phyloP scores from a whole-genome alignment of 1,140 invertebrate species.

The Drosophila prosaltans region DNA sequence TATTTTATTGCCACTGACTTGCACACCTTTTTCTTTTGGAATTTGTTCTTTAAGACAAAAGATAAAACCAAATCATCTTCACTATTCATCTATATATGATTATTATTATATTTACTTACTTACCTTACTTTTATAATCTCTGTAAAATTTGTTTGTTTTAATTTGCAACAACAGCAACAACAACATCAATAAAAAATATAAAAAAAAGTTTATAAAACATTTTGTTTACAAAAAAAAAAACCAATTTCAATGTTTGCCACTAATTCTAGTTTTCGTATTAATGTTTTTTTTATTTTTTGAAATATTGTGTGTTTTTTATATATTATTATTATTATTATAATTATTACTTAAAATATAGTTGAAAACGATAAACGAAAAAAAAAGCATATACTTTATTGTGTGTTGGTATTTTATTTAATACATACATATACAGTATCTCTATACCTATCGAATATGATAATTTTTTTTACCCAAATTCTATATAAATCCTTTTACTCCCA shows the following conservation, averaged over 20 bases:
- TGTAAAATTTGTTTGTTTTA: conserved; percentile 64
- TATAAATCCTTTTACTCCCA: conserved; percentile 10
- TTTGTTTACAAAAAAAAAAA: conserved; percentile 30
- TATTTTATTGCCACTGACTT: conserved; percentile 50
- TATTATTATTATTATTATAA: conserved; percentile 11
- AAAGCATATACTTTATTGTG: conserved; percentile 58
- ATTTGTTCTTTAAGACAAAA: conserved; percentile 16
- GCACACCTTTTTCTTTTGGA: conserved; percentile 27
- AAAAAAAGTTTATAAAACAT: conserved; percentile 48
- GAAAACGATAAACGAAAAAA: conserved; percentile 59
- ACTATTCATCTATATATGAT: conserved; percentile 10
- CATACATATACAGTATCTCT: conserved; percentile 57
- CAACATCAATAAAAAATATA: neutral
- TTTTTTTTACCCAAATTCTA: conserved; percentile 19
- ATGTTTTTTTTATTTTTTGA: conserved; percentile 68
- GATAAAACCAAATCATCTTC: conserved; percentile 4
- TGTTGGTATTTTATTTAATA: conserved; percentile 74
- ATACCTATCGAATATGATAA: conserved; percentile 44
- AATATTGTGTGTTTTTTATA: conserved; percentile 61
- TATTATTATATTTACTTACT: conserved; percentile 29
- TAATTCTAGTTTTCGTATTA: conserved; percentile 75
- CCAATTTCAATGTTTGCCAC: conserved; percentile 71
- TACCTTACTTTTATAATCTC: conserved; percentile 57
- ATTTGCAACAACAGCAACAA: conserved; percentile 27
- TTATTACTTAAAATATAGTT: conserved; percentile 63